Conservation (phyloP, 1,140 invertebrate species). For the Caenorhabditis briggsae region DNA sequence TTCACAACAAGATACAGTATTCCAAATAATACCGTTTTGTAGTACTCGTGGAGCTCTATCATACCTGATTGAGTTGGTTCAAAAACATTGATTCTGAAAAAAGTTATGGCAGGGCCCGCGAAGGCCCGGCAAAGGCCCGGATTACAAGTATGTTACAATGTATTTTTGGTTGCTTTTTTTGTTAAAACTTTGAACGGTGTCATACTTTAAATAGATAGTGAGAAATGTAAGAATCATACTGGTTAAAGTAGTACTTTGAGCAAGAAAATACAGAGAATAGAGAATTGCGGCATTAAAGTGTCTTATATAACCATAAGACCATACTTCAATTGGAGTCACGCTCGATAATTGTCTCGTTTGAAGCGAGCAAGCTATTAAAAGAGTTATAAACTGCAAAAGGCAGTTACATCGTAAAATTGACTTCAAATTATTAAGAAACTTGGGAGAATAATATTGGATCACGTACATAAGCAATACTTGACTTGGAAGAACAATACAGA, state of each 20-base stretch:
- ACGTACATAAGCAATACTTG: neutral
- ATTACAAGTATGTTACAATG: no score
- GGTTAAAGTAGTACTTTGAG: neutral
- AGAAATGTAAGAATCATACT: neutral
- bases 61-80: no score
- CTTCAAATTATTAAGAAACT: neutral
- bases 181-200: neutral
- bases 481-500: neutral
- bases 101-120: no score
- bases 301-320: neutral
- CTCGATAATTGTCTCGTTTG: neutral
- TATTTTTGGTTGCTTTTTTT: neutral
- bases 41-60: no score
- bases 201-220: constrained; percentile 13
- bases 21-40: no score
- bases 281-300: neutral
- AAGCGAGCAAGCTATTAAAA: neutral
- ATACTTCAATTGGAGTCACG: neutral
- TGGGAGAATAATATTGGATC: neutral
- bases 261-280: neutral
- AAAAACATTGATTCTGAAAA: no score
- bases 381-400: neutral
- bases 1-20: no score
- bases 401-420: neutral
- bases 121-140: no score